Evolutionary conservation across 1,140 invertebrate species (phyloP), one percentile per base, ranked within the genome.

Genomic region (Solenopsis fugax): DNA sequence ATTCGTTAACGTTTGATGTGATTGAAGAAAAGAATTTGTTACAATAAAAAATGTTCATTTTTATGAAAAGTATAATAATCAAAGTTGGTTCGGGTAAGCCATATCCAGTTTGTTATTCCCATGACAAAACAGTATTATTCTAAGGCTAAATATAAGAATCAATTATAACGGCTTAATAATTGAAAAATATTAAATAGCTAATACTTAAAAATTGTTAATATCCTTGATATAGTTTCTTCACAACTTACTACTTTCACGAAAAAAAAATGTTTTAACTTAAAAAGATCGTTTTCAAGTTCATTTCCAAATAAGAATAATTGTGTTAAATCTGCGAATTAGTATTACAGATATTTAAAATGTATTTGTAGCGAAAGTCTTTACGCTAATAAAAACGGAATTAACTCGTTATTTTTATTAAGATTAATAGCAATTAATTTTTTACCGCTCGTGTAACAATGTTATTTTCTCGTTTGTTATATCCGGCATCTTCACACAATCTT

Each of bases 351-450:
- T 67, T 45, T 67, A 67, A 76, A 77, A 77, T n/a, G 9, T 29
- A 29, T 13, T 2, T 45, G 0, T 21, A 45, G 16, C 2, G 6
- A 60, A 60, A 48, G 10, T 29, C 6, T 16, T 37, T 18, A 2
- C 18, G 9, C 12, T 13, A 48, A 62, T 18, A 9, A 4, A 76
- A 60, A 50, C 18, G 7, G 3, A 48, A 50, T 21, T 50, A 16
- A 75, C n/a, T 58, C 34, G 21, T 41, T 58, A 48, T 10, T 37
- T 41, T 50, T 37, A 73, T 48, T 24, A 34, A 41, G 18, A 60
- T 50, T 60, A 37, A 37, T 60, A 2, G 24, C 41, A 73, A 34
- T 75, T 60, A 62, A 75, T 37, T 48, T 84, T 41, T 45, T 21
- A 4, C 1, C 41, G n/a, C 18, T 29, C 21, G 48, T 52, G 6